phyloP scores from a whole-genome alignment of 2,797 vertebrate species.

The Mallotus villosus region DNA sequence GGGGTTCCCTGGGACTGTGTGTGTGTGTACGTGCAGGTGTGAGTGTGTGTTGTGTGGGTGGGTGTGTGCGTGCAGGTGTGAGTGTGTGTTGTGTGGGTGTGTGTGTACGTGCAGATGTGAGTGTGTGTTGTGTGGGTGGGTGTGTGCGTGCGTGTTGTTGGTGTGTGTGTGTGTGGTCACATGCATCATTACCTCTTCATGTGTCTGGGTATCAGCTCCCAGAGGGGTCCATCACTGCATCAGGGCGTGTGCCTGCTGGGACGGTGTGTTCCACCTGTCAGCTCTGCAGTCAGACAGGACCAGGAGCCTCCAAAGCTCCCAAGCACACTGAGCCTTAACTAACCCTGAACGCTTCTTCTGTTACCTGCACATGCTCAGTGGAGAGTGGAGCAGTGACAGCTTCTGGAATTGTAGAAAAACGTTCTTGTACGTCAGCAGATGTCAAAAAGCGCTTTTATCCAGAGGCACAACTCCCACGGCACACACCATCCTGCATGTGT shows the following conservation, averaged over 20 bases:
- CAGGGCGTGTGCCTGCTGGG: constrained; percentile 62
- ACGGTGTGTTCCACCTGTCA: constrained; percentile 54
- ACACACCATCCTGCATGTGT: too few relatives aligned
- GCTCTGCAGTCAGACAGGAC: constrained; percentile 45
- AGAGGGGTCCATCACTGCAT: constrained; percentile 62
- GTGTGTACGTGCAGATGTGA: too few relatives aligned
- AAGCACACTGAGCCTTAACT: too few relatives aligned
- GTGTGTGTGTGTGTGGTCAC: constrained; percentile 32
- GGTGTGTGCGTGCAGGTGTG: constrained; percentile 4
- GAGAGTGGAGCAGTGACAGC: too few relatives aligned
- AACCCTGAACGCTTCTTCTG: too few relatives aligned
- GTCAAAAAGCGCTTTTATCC: too few relatives aligned
- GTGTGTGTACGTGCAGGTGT: not conserved
- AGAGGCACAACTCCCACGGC: too few relatives aligned
- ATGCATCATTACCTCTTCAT: constrained; percentile 43
- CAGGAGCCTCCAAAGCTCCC: not conserved
- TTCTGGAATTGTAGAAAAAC: too few relatives aligned
- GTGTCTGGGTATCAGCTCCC: constrained; percentile 61
- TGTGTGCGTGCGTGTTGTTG: not conserved
- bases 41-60: constrained; percentile 15
- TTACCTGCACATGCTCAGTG: too few relatives aligned
- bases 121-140: too few relatives aligned
- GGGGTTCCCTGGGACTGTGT: too few relatives aligned
- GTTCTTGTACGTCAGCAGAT: constrained; percentile 9
- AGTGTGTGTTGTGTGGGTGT: too few relatives aligned